Conservation (phyloP, 2,797 vertebrate genomes). For the Serranus cabrilla region DNA sequence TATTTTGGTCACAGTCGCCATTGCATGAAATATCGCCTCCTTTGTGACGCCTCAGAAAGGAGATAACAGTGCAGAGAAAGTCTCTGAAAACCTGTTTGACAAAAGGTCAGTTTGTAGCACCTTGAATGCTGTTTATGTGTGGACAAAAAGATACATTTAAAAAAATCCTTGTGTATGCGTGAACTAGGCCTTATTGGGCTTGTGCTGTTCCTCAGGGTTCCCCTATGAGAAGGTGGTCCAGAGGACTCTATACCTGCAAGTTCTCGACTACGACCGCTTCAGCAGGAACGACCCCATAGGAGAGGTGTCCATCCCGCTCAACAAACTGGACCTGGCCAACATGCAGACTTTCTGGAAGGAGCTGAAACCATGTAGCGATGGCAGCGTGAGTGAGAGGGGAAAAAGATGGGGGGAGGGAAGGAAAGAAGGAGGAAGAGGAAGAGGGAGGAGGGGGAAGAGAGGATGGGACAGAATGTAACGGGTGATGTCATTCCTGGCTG, state of each 20-base stretch:
- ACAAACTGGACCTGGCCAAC: slow-evolving; percentile 97
- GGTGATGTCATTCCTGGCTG: slow-evolving; percentile 82
- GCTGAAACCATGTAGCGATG: slow-evolving; percentile 97
- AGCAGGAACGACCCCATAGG: slow-evolving; percentile 98
- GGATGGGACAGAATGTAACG: slow-evolving; percentile 73
- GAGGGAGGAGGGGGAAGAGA: slow-evolving; percentile 44
- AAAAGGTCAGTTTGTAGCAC: too few relatives aligned
- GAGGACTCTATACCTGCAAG: slow-evolving; percentile 96
- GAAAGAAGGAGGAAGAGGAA: neutral
- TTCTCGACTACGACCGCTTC: slow-evolving; percentile 98
- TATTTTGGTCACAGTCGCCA: too few relatives aligned
- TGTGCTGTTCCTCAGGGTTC: slow-evolving; percentile 87
- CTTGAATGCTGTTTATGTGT: too few relatives aligned
- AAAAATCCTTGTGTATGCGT: too few relatives aligned
- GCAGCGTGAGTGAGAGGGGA: slow-evolving; percentile 83
- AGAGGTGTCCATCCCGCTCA: slow-evolving; percentile 97
- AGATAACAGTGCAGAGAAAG: too few relatives aligned
- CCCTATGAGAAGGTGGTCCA: slow-evolving; percentile 98
- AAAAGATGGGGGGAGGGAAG: neutral
- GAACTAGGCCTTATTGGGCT: neutral
- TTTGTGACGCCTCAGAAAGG: too few relatives aligned
- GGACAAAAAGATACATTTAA: too few relatives aligned
- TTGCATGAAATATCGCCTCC: too few relatives aligned
- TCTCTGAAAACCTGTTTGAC: too few relatives aligned
- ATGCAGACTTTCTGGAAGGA: slow-evolving; percentile 99